Evolutionary conservation across 2,113 vertebrate species (phyloP).

Genomic region (Chionomys nivalis): DNA sequence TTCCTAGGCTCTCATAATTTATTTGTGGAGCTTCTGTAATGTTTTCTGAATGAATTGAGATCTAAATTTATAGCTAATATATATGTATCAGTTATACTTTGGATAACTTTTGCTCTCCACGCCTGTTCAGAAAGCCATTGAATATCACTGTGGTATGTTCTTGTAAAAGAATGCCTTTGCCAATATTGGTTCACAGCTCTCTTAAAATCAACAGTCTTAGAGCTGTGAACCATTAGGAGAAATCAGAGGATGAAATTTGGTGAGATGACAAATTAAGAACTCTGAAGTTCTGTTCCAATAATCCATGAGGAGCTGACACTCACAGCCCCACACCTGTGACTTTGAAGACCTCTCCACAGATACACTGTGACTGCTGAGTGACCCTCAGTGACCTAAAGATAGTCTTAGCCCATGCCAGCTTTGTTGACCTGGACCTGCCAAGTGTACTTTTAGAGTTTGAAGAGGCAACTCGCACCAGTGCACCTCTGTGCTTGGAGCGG

Average conservation of each 20-base stretch:
- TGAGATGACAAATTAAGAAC: not conserved
- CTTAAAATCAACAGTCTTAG: not conserved
- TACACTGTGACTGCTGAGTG: not conserved
- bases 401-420: not conserved
- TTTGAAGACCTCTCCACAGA: not conserved
- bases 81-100: not conserved
- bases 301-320: not conserved
- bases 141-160: not conserved
- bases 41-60: not conserved
- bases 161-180: not conserved
- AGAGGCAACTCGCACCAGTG: not conserved
- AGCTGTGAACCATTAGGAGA: not conserved
- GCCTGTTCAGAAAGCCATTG: not conserved
- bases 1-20: not conserved
- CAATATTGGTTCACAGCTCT: not conserved
- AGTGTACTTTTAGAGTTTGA: not conserved
- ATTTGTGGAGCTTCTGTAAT: conserved; percentile 2
- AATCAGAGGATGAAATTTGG: not conserved
- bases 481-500: not conserved
- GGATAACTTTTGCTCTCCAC: not conserved
- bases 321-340: not conserved
- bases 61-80: conserved; percentile 2
- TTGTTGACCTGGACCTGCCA: not conserved
- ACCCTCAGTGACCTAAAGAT: not conserved
- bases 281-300: not conserved